These are phyloP conservation scores for Etheostoma spectabile DNA, from an alignment of 2,113 vertebrate species.

Conservation along the genomic window DNA sequence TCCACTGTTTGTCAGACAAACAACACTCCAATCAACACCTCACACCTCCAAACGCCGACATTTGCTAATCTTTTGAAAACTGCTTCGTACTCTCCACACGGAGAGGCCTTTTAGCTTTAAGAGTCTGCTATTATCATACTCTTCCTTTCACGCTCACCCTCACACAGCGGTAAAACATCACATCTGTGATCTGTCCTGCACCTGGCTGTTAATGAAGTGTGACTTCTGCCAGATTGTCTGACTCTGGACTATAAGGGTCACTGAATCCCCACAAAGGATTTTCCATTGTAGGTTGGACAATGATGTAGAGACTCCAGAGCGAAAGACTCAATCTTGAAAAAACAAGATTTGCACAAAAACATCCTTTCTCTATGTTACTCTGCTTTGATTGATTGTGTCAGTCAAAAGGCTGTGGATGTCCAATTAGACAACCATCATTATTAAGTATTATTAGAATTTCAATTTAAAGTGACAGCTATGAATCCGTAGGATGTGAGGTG, in stretches of 20 bases:
- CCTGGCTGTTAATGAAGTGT: background rate
- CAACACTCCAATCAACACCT: constrained; percentile 4
- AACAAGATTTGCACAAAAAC: background rate
- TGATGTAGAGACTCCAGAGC: background rate
- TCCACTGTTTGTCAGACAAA: constrained; percentile 2
- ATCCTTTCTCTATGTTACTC: background rate
- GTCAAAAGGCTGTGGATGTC: background rate
- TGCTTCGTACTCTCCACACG: background rate
- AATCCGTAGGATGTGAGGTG: rapidly evolving
- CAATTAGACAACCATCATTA: background rate
- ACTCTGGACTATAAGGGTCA: constrained; percentile 1
- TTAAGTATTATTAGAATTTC: background rate
- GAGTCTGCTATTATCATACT: background rate
- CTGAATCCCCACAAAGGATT: constrained; percentile 3
- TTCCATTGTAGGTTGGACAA: background rate
- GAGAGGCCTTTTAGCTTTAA: background rate
- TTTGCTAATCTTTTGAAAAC: background rate
- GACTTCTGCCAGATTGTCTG: background rate
- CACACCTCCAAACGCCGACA: background rate
- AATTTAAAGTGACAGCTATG: background rate
- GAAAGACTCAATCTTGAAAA: background rate
- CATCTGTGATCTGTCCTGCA: background rate
- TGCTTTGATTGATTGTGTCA: background rate
- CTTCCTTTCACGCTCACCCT: background rate
- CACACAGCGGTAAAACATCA: background rate